A percentile compares a stretch with the other conserved stretches of the same genome.
These are phyloP conservation scores for Pseudomugil gertrudae DNA, from an alignment of 2,797 vertebrate species.

Conservation along the genomic window DNA sequence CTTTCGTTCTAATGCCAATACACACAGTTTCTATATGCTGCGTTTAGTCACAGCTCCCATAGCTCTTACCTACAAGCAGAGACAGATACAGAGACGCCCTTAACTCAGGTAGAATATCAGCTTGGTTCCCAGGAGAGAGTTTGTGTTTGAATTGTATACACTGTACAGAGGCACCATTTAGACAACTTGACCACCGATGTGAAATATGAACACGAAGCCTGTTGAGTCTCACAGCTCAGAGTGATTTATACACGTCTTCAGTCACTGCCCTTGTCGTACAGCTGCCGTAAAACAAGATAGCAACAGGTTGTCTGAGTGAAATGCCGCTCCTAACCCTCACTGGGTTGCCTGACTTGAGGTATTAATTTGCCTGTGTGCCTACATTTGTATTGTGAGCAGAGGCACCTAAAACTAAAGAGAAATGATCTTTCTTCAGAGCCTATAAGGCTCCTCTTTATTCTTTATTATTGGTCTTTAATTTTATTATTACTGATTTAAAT, in stretches of 20 bases:
- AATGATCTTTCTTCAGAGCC: background rate
- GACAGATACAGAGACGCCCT: constrained; percentile 13
- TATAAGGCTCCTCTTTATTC: too few species aligned
- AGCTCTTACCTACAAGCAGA: constrained; percentile 18
- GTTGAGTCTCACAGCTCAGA: constrained; percentile 40
- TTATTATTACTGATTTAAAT: too few species aligned
- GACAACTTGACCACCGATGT: constrained; percentile 34
- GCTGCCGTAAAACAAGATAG: constrained; percentile 52
- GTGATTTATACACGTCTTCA: constrained; percentile 54
- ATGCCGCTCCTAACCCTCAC: constrained; percentile 20
- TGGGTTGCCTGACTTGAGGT: background rate
- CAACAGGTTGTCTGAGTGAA: constrained; percentile 37
- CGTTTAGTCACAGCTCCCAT: constrained; percentile 4
- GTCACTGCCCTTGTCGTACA: constrained; percentile 38
- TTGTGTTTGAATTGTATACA: constrained; percentile 46
- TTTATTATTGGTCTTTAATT: too few species aligned
- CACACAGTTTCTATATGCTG: constrained; percentile 32
- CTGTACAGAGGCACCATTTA: constrained; percentile 69
- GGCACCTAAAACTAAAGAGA: background rate
- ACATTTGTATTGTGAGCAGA: constrained; percentile 13
- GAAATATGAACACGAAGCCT: constrained; percentile 54
- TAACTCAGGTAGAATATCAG: constrained; percentile 36
- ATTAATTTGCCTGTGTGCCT: constrained; percentile 22
- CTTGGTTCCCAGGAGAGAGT: constrained; percentile 32
- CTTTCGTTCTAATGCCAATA: constrained; percentile 55